phyloP scores from a whole-genome alignment of 64 coral and sea anemone species.

The Stichodactyla mertensii region DNA sequence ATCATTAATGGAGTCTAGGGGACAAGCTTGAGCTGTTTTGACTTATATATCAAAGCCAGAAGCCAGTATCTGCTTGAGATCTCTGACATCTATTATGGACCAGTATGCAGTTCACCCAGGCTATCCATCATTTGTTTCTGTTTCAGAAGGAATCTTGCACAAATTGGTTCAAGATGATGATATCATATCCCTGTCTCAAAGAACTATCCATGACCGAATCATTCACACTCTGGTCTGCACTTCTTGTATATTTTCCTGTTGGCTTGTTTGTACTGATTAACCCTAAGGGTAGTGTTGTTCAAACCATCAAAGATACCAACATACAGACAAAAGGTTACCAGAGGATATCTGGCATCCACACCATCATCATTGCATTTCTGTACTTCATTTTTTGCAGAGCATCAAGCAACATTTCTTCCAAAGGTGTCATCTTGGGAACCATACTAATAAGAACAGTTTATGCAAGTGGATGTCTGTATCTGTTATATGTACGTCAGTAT shows the following conservation, averaged over 20 bases:
- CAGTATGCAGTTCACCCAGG: too few relatives aligned
- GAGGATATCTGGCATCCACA: background rate
- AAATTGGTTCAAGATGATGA: constrained; percentile 17
- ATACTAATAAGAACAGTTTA: background rate
- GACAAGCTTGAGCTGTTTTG: too few relatives aligned
- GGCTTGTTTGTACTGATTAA: background rate
- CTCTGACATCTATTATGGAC: too few relatives aligned
- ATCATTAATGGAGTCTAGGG: too few relatives aligned
- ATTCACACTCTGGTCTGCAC: background rate
- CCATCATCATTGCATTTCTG: background rate
- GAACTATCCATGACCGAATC: background rate
- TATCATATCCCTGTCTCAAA: background rate
- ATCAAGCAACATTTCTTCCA: background rate
- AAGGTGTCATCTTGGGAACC: background rate
- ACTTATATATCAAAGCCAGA: too few relatives aligned
- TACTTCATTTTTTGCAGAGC: constrained; percentile 7
- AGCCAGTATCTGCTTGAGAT: too few relatives aligned
- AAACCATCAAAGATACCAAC: background rate
- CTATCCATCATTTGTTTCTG: background rate
- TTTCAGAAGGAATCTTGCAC: background rate
- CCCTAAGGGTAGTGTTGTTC: background rate
- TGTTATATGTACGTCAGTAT: constrained; percentile 10
- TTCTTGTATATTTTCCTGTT: background rate
- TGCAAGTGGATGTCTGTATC: background rate
- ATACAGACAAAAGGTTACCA: background rate